phyloP scores from a whole-genome alignment of 2,113 vertebrate species.

The Salvelinus namaycush region DNA sequence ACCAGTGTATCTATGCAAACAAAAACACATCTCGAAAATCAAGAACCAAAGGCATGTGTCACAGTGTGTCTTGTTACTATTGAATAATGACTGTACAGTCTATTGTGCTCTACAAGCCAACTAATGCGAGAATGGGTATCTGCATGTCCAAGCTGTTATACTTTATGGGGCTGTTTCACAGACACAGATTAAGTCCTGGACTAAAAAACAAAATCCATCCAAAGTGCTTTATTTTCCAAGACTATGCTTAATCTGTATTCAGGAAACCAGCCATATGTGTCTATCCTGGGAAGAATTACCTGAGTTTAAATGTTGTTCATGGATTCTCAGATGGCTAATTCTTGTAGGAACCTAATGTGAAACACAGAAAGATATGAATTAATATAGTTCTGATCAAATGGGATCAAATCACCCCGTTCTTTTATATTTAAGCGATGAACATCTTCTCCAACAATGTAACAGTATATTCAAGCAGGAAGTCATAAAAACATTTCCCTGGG shows the following conservation, averaged over 20 bases:
- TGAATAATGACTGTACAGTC: not conserved
- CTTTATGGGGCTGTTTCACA: too few species aligned
- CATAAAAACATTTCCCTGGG: not conserved
- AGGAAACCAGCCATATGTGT: not conserved
- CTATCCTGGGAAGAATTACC: not conserved
- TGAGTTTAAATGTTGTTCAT: not conserved
- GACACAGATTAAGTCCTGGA: not conserved
- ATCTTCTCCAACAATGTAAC: too few species aligned
- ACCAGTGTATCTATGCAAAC: not conserved
- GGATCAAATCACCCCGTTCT: too few species aligned
- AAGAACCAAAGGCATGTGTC: conserved; percentile 7
- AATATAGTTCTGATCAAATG: not conserved
- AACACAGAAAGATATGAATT: not conserved
- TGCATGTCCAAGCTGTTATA: not conserved
- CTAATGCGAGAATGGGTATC: not conserved
- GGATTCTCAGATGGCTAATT: not conserved
- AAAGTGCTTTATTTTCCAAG: not conserved
- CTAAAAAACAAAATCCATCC: too few species aligned
- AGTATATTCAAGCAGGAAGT: too few species aligned
- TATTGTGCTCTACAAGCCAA: not conserved
- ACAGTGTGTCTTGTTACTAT: not conserved
- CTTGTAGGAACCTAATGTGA: not conserved
- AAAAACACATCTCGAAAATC: not conserved
- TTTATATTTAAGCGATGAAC: too few species aligned
- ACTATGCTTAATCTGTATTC: not conserved